Conservation (phyloP, 2,797 vertebrate species). For the Sandelia bainsii region DNA sequence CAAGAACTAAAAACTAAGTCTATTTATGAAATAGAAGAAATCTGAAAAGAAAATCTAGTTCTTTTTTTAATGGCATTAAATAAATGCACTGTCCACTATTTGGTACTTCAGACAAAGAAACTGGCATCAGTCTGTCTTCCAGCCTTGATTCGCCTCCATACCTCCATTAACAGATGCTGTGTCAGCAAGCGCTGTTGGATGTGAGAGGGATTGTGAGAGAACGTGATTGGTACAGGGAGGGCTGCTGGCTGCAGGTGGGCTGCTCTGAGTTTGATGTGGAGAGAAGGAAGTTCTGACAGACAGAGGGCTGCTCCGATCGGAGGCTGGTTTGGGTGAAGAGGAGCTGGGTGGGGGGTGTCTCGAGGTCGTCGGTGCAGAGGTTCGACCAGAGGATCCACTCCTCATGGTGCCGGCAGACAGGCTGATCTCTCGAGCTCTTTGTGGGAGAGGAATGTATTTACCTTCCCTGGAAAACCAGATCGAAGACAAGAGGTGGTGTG, state of each 20-base stretch:
- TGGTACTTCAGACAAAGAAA: background rate
- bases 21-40: too few species aligned
- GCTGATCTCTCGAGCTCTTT: slow-evolving; percentile 85
- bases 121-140: too few species aligned
- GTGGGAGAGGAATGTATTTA: slow-evolving; percentile 88
- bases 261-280: slow-evolving; percentile 75
- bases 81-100: background rate
- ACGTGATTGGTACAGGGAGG: slow-evolving; percentile 55
- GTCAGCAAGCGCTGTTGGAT: slow-evolving; percentile 71
- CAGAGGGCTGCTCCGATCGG: slow-evolving; percentile 75
- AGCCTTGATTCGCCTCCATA: slow-evolving; percentile 16
- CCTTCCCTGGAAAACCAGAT: slow-evolving; percentile 81
- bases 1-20: too few species aligned
- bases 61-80: background rate
- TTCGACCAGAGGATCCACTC: slow-evolving; percentile 57
- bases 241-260: slow-evolving; percentile 59
- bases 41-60: too few species aligned
- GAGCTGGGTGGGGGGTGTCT: slow-evolving; percentile 75
- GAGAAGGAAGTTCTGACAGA: slow-evolving; percentile 69
- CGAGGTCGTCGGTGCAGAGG: slow-evolving; percentile 34
- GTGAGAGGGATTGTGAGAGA: slow-evolving; percentile 74
- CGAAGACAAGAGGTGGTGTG: background rate
- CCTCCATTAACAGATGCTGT: slow-evolving; percentile 75
- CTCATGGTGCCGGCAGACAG: slow-evolving; percentile 74
- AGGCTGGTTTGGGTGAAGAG: slow-evolving; percentile 66